A percentile compares a stretch with the other conserved stretches of the same genome.
Conservation (phyloP, 2,888 invertebrate genomes). For the Petrolisthes manimaculis region DNA sequence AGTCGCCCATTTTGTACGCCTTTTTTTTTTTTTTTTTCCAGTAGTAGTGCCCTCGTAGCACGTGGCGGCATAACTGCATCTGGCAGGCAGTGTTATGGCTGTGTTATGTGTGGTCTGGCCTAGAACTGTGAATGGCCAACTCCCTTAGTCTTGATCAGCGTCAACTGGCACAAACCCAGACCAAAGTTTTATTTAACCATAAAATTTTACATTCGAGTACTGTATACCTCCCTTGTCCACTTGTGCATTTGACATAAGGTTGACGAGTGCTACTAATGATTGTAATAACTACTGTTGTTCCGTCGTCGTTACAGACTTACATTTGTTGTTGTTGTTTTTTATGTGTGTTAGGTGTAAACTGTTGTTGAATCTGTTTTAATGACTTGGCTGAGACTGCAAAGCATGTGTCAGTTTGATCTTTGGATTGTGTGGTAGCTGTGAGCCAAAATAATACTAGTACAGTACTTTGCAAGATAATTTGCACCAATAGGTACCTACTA, state of each 20-base stretch:
- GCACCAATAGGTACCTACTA: no score
- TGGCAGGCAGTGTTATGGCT: conserved; percentile 21
- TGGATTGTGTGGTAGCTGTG: neutral
- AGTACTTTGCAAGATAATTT: neutral
- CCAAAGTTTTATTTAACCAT: no score
- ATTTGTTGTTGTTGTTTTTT: conserved; percentile 3
- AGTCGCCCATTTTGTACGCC: conserved; percentile 29
- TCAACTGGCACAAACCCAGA: no score
- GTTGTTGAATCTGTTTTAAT: no score
- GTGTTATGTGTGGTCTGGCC: conserved; percentile 14
- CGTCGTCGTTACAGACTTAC: neutral
- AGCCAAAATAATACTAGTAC: neutral
- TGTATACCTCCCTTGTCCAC: no score
- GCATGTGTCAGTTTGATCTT: neutral
- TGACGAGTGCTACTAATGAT: neutral
- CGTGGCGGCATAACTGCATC: conserved; percentile 27
- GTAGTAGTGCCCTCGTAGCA: conserved; percentile 34
- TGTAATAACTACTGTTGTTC: conserved; percentile 4
- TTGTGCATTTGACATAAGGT: no score
- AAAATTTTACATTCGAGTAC: no score
- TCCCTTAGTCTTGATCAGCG: no score
- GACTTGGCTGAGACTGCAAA: neutral
- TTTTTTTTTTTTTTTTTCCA: conserved; percentile 39
- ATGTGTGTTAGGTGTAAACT: neutral
- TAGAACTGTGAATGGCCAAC: neutral